phyloP scores from a whole-genome alignment of 2,797 vertebrate species.

The Morelia viridis region DNA sequence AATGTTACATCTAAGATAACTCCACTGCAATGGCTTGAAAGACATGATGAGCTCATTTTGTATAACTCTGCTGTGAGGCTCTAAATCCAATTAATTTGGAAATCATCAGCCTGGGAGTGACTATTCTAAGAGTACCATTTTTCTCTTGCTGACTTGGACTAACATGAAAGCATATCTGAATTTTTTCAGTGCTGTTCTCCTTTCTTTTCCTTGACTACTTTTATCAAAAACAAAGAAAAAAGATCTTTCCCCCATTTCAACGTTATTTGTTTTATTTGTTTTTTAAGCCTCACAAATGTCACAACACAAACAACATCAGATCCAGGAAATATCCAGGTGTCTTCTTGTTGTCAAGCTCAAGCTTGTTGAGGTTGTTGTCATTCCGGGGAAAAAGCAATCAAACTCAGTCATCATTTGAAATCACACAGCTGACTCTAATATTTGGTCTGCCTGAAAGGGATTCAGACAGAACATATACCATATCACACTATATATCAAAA shows the following conservation, averaged over 20 bases:
- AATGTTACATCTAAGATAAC: not conserved
- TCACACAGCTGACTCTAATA: not conserved
- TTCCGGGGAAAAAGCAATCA: constrained; percentile 31
- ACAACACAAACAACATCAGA: not conserved
- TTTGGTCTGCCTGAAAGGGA: not conserved
- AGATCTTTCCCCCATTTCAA: not conserved
- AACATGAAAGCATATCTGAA: not conserved
- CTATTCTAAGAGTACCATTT: not conserved
- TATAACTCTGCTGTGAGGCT: not conserved
- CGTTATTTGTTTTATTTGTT: constrained; percentile 14
- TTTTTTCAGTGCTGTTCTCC: constrained; percentile 59
- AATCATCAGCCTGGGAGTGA: not conserved
- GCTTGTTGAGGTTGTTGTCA: not conserved
- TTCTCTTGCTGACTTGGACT: not conserved
- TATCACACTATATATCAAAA: not conserved
- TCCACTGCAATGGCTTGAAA: not conserved
- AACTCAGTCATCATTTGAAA: constrained; percentile 9
- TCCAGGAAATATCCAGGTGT: not conserved
- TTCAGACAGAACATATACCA: not conserved
- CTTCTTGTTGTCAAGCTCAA: not conserved
- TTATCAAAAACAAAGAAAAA: not conserved
- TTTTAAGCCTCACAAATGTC: not conserved
- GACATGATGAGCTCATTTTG: not conserved
- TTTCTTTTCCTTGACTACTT: not conserved
- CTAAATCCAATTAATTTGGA: not conserved